Base-by-base conservation (phyloP, 2,113 vertebrate species). In the Macrotus californicus region DNA sequence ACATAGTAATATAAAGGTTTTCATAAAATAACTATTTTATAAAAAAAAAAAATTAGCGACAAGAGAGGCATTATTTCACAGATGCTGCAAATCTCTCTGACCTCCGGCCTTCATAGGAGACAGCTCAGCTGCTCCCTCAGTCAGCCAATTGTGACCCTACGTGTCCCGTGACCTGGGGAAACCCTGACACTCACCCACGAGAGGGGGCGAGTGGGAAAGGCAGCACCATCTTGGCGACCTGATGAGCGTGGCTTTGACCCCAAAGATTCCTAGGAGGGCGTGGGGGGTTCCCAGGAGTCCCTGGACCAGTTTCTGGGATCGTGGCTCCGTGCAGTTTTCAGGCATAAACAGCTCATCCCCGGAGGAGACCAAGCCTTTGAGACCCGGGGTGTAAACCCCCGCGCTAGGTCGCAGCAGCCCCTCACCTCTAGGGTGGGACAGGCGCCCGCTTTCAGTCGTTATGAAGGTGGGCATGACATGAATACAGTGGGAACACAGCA, bases 361-460 rank as follows among this genome's bases (percentile, higher is more conserved):
- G n/a, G 39, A 36, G 67, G 59, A 5, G 13, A 14, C 29, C 6
- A 36, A 16, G 5, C 5, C 7, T 41, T 46, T n/a, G 39, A 59
- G 21, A 67, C 16, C 34, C 67, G 29, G 67, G 9, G 4, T 24
- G 82, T 67, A 43, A 59, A 5, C 24, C 15, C 16, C 26, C 10
- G 2, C 19, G 9, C 16, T 36, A 2, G 83, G 16, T 2, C 3
- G 12, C 48, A 13, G 16, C 59, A 18, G 16, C 16, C 84, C 15
- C 66, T 26, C 84, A 6, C 50, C 56, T 59, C 41, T 29, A 12
- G 11, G 11, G 3, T 1, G 1, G 50, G n/a, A 10, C 16, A 2
- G 11, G 10, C 8, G 7, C 21, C 1, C 15, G 39, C 1, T 5
- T 31, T 7, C 2, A 6, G n/a, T 48, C 6, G 5, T 39, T 22